A percentile compares a stretch with the other conserved stretches of the same genome.
These are phyloP conservation scores for Diceros bicornis DNA, from an alignment of 2,797 vertebrate species.

Conservation along the genomic window DNA sequence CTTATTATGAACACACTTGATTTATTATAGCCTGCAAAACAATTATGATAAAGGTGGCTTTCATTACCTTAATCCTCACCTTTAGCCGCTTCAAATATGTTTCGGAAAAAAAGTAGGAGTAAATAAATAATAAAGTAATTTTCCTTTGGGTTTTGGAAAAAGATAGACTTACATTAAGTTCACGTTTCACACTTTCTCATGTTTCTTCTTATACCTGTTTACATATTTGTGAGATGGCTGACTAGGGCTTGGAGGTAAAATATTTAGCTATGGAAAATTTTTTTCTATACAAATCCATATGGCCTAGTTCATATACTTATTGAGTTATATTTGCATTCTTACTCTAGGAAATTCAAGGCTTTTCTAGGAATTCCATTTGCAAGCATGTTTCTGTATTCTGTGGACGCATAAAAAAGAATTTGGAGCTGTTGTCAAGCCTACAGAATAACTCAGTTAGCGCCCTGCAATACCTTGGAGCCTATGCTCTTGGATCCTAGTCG, in stretches of 20 bases:
- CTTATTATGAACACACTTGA: constrained; percentile 50
- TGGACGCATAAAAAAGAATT: neutral
- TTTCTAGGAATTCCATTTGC: constrained; percentile 51
- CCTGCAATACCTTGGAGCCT: neutral
- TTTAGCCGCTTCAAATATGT: constrained; percentile 32
- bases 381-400: neutral
- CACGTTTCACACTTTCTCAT: constrained; percentile 68
- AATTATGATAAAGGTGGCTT: constrained; percentile 70
- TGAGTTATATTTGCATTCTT: constrained; percentile 68
- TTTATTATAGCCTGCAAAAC: constrained; percentile 59
- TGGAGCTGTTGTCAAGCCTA: neutral
- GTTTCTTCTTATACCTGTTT: constrained; percentile 71
- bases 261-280: constrained; percentile 61
- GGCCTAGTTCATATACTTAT: constrained; percentile 31
- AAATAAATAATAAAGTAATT: constrained; percentile 75
- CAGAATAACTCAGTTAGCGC: neutral
- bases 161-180: constrained; percentile 71
- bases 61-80: constrained; percentile 72
- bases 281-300: constrained; percentile 54
- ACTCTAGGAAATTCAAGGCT: constrained; percentile 1
- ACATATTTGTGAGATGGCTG: constrained; percentile 69
- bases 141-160: constrained; percentile 70
- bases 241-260: neutral
- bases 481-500: neutral
- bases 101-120: constrained; percentile 15